Conservation (phyloP, 1,140 invertebrate genomes). For the Drosophila miranda region DNA sequence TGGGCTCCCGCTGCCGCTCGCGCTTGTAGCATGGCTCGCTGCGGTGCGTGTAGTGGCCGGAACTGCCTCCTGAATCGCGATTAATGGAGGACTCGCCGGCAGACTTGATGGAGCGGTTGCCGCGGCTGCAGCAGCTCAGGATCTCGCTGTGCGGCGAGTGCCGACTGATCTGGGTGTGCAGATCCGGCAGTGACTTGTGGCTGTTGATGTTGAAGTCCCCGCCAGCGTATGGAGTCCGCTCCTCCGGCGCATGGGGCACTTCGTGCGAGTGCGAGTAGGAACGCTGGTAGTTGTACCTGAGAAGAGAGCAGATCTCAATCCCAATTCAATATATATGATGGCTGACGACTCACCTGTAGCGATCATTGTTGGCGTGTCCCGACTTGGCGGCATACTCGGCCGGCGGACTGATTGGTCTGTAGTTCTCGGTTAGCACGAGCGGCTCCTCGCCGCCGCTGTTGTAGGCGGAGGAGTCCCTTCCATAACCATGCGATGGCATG, state of each 20-base stretch:
- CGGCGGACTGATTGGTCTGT: conserved; percentile 86
- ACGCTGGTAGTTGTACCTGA: conserved; percentile 82
- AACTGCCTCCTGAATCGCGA: conserved; percentile 89
- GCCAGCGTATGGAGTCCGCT: conserved; percentile 83
- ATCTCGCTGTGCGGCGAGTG: conserved; percentile 83
- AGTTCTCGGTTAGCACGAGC: conserved; percentile 82
- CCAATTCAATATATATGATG: neutral
- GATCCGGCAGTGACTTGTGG: conserved; percentile 93
- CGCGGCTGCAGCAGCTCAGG: conserved; percentile 80
- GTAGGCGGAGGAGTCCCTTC: conserved; percentile 58
- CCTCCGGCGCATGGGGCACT: conserved; percentile 78
- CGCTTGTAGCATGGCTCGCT: conserved; percentile 87
- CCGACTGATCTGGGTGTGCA: conserved; percentile 87
- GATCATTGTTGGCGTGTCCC: conserved; percentile 77
- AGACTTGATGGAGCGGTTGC: conserved; percentile 81
- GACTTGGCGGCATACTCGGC: conserved; percentile 85
- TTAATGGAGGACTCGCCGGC: conserved; percentile 81
- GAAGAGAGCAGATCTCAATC: neutral
- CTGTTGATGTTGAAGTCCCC: conserved; percentile 86
- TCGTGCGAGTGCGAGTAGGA: conserved; percentile 88
- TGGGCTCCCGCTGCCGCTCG: conserved; percentile 82
- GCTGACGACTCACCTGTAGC: conserved; percentile 58
- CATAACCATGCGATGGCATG: conserved; percentile 63
- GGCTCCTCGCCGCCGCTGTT: conserved; percentile 66
- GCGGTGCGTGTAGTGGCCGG: conserved; percentile 89